phyloP scores from a whole-genome alignment of 2,888 invertebrate species.

The Lasioglossum oenotherae region DNA sequence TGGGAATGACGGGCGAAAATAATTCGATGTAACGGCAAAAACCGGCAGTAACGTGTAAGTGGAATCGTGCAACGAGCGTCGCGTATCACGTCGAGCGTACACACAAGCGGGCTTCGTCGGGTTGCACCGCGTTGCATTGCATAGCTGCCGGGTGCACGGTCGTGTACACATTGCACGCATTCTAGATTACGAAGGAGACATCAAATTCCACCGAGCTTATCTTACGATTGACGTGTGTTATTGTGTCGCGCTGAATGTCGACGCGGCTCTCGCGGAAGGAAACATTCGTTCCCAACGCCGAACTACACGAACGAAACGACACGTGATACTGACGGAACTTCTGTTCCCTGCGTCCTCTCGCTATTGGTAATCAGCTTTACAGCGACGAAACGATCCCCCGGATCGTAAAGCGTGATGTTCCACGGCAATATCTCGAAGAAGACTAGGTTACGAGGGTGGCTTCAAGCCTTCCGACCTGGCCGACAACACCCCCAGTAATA shows the following conservation, averaged over 20 bases:
- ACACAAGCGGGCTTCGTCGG: neutral
- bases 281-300: constrained; percentile 29
- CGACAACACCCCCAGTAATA: neutral
- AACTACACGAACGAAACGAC: constrained; percentile 28
- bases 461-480: neutral
- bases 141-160: neutral
- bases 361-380: constrained; percentile 71
- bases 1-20: constrained; percentile 57
- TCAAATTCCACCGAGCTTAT: constrained; percentile 73
- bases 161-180: constrained; percentile 59
- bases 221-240: constrained; percentile 37
- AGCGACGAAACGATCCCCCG: constrained; percentile 72
- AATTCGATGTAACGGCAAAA: constrained; percentile 71
- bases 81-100: constrained; percentile 54
- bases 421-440: constrained; percentile 14
- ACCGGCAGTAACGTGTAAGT: constrained; percentile 52
- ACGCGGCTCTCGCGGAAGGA: constrained; percentile 32
- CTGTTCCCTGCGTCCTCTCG: constrained; percentile 39
- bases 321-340: constrained; percentile 28
- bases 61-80: constrained; percentile 60
- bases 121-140: neutral
- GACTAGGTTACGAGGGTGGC: neutral
- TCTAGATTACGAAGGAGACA: constrained; percentile 73
- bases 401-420: constrained; percentile 21
- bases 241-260: constrained; percentile 17